phyloP scores from a whole-genome alignment of 2,888 invertebrate genomes.

The Acronicta leporina region DNA sequence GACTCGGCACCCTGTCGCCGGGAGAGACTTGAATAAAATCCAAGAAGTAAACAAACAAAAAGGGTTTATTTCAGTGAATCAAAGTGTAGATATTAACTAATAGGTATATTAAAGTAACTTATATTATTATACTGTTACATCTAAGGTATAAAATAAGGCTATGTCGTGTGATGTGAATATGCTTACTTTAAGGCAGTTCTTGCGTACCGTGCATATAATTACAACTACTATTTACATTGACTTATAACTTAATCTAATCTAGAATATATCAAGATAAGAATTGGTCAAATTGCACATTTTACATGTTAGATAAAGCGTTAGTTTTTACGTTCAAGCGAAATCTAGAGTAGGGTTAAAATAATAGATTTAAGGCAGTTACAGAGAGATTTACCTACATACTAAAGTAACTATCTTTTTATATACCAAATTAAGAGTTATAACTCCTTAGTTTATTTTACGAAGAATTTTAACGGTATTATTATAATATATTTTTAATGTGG shows the following conservation, averaged over 20 bases:
- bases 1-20: too few species aligned
- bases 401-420: constrained; percentile 9
- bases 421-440: too few species aligned
- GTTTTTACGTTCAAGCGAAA: constrained; percentile 63
- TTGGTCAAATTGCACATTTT: constrained; percentile 80
- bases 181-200: constrained; percentile 85
- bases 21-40: constrained; percentile 3
- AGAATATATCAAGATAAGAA: constrained; percentile 69
- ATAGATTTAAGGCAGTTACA: constrained; percentile 52
- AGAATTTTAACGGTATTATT: neutral
- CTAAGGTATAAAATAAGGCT: constrained; percentile 88
- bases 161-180: constrained; percentile 85
- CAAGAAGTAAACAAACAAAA: constrained; percentile 55
- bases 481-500: too few species aligned
- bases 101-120: constrained; percentile 61
- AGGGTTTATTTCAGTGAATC: constrained; percentile 71
- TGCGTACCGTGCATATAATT: constrained; percentile 81
- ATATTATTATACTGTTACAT: constrained; percentile 59
- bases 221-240: constrained; percentile 75
- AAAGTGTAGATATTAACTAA: constrained; percentile 69
- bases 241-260: constrained; percentile 54
- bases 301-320: constrained; percentile 76
- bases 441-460: constrained; percentile 14
- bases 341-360: constrained; percentile 47
- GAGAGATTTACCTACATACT: constrained; percentile 34